A percentile compares a stretch with the other conserved stretches of the same genome.
Conservation (phyloP, 1,140 invertebrate genomes). For the Acromyrmex echinatior region DNA sequence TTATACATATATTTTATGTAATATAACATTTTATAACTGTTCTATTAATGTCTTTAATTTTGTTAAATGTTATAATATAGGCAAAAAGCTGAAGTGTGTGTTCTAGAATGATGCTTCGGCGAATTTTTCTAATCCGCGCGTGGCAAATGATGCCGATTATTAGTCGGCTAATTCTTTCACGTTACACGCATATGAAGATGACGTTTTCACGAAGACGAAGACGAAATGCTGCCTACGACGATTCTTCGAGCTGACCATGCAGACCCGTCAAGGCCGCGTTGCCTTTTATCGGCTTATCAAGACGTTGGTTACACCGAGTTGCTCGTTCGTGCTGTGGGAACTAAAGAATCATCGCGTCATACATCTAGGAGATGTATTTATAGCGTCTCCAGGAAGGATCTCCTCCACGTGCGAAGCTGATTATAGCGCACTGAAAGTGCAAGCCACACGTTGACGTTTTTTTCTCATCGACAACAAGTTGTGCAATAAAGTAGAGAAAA, state of each 20-base stretch:
- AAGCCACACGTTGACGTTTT: not conserved
- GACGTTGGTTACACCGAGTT: constrained; percentile 45
- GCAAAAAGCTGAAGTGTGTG: not conserved
- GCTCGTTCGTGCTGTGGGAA: constrained; percentile 72
- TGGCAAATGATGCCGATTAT: constrained; percentile 23
- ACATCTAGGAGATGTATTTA: constrained; percentile 75
- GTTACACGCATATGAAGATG: constrained; percentile 42
- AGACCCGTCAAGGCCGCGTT: constrained; percentile 70
- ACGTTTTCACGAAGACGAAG: constrained; percentile 63
- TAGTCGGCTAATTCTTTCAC: constrained; percentile 53
- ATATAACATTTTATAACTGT: not conserved
- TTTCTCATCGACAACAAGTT: not conserved
- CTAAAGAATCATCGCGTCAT: constrained; percentile 77
- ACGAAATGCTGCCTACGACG: constrained; percentile 66
- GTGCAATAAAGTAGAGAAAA: not conserved
- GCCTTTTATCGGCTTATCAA: constrained; percentile 71
- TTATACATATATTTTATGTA: not conserved
- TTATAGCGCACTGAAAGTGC: constrained; percentile 50
- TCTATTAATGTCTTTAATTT: not conserved
- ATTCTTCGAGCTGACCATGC: constrained; percentile 70
- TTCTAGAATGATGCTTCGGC: not conserved
- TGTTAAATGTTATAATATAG: not conserved
- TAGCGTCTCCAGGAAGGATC: constrained; percentile 73
- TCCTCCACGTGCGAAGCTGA: constrained; percentile 57
- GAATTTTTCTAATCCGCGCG: constrained; percentile 19